These are phyloP conservation scores for Benitochromis conjunctus DNA, from an alignment of 2,113 vertebrate genomes.

Conservation along the genomic window DNA sequence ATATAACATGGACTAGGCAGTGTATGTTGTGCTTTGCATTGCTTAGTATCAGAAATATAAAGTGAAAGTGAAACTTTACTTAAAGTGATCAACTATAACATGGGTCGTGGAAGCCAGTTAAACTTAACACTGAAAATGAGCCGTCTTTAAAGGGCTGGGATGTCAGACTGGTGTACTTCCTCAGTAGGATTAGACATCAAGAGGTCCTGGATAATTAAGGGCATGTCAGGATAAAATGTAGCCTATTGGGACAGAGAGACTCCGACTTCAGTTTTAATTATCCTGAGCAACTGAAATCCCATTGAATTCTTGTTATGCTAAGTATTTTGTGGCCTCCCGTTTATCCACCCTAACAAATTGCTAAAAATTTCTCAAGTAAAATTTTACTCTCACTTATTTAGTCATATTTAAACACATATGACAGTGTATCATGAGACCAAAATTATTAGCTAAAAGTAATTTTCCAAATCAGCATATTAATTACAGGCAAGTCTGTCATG, in stretches of 20 bases:
- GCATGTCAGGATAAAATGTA: slow-evolving; percentile 12
- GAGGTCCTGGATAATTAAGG: slow-evolving; percentile 28
- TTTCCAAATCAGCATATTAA: not conserved
- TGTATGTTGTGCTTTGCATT: not conserved
- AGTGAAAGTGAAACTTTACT: slow-evolving; percentile 26
- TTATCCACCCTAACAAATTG: not conserved
- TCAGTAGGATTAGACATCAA: slow-evolving; percentile 9
- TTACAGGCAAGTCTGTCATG: not conserved
- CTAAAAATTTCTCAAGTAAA: not conserved
- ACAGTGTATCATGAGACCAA: not conserved
- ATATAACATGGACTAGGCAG: slow-evolving; percentile 12
- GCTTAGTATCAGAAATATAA: not conserved
- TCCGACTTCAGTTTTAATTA: slow-evolving; percentile 1
- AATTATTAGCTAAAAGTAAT: not conserved
- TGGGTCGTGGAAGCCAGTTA: not conserved
- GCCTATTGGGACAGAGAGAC: not conserved
- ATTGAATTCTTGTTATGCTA: not conserved
- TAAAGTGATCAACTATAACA: not conserved
- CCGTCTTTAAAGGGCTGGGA: not conserved
- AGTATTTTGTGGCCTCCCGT: not conserved
- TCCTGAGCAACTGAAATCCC: not conserved
- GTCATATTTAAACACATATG: not conserved
- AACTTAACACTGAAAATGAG: not conserved
- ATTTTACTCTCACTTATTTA: not conserved
- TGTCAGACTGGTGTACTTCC: not conserved